phyloP scores from a whole-genome alignment of 2,888 invertebrate species.

The Allolobophora icterica region DNA sequence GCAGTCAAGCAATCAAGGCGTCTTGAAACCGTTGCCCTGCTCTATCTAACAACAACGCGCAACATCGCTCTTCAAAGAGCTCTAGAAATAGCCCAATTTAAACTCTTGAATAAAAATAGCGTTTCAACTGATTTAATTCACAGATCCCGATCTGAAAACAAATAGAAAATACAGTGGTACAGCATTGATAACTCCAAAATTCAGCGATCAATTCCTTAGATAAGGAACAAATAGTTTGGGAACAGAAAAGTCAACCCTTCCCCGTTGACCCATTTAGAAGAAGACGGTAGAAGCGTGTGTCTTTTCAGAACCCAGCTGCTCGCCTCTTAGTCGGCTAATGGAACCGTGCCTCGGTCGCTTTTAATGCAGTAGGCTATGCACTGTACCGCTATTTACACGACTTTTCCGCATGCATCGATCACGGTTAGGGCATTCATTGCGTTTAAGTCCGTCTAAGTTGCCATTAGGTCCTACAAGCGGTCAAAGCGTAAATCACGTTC shows the following conservation, averaged over 20 bases:
- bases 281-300: background rate
- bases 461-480: slow-evolving; percentile 12
- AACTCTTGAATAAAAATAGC: too few relatives aligned
- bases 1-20: too few relatives aligned
- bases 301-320: background rate
- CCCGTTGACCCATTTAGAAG: background rate
- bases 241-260: background rate
- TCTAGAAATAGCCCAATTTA: too few relatives aligned
- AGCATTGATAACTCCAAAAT: too few relatives aligned
- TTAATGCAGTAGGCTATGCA: background rate
- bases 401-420: background rate
- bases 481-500: background rate
- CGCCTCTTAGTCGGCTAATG: background rate
- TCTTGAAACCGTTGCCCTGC: too few relatives aligned
- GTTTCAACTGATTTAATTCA: too few relatives aligned
- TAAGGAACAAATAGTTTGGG: background rate
- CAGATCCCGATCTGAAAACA: too few relatives aligned
- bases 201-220: background rate
- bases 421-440: background rate
- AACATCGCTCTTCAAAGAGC: too few relatives aligned
- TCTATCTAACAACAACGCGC: too few relatives aligned
- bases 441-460: background rate
- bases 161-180: too few relatives aligned
- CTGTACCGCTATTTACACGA: background rate
- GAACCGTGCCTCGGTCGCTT: background rate